Percentiles rank a stretch among this genome's conserved stretches.
Conservation (phyloP, 2,113 vertebrate genomes). For the Pterocles burchelli region DNA sequence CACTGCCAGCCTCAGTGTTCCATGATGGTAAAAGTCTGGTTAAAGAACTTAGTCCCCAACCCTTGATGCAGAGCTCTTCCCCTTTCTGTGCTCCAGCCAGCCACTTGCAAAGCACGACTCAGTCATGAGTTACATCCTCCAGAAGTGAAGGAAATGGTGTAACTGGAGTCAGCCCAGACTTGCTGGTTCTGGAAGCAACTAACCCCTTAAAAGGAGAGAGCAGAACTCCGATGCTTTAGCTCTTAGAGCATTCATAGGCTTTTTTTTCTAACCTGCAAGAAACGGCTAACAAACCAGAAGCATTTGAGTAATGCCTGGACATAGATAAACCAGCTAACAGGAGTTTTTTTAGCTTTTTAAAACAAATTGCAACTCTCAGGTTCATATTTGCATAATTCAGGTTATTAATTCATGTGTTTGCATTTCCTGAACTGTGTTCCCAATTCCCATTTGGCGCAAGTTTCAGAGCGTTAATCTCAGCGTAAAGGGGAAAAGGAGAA, state of each 20-base stretch:
- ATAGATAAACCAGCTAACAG: neutral
- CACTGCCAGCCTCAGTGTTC: neutral
- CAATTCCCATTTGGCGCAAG: neutral
- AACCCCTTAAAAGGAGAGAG: neutral
- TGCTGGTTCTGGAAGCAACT: neutral
- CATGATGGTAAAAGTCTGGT: neutral
- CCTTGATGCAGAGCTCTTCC: neutral
- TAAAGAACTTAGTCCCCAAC: neutral
- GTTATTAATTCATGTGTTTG: neutral
- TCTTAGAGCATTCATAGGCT: neutral
- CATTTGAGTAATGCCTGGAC: neutral
- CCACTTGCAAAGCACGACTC: neutral
- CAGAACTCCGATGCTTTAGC: neutral
- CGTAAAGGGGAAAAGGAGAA: neutral
- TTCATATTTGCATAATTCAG: neutral
- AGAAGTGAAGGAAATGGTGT: neutral
- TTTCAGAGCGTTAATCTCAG: neutral
- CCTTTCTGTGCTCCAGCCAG: neutral
- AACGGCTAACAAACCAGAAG: neutral
- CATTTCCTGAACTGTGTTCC: neutral
- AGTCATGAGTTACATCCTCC: neutral
- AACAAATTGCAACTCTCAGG: neutral
- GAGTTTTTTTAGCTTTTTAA: neutral
- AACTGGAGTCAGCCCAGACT: neutral
- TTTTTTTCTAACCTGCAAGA: neutral